A percentile compares a stretch with the other conserved stretches of the same genome.
Conservation (phyloP, 2,797 vertebrate species). For the Lepilemur septentrionalis region DNA sequence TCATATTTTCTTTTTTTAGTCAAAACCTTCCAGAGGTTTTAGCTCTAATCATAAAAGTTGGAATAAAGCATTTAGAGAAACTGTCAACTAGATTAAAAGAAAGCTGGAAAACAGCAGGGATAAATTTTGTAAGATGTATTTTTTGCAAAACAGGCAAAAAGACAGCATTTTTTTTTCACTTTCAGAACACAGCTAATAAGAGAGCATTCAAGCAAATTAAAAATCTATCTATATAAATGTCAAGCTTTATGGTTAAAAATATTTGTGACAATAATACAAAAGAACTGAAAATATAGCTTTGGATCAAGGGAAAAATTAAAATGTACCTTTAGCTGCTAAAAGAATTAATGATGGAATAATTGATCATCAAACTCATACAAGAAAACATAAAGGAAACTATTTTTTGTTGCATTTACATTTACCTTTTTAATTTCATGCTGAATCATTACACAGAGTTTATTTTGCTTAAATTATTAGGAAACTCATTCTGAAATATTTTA, state of each 20-base stretch:
- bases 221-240: conserved; percentile 34
- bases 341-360: not conserved
- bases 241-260: not conserved
- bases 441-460: not conserved
- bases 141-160: conserved; percentile 40
- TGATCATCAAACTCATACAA: not conserved
- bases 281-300: not conserved
- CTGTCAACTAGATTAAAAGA: conserved; percentile 19
- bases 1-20: not conserved
- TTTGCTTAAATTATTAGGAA: not conserved
- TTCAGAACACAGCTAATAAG: conserved; percentile 49
- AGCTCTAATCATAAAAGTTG: not conserved
- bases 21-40: not conserved
- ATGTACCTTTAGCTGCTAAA: not conserved
- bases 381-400: not conserved
- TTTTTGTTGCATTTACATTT: not conserved
- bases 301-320: not conserved
- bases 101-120: not conserved
- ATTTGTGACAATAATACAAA: not conserved
- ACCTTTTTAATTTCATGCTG: not conserved
- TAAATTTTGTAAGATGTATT: conserved; percentile 45
- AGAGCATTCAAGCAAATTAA: conserved; percentile 43
- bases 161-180: conserved; percentile 52
- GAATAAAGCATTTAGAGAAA: not conserved
- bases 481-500: not conserved